Evolutionary conservation across 2,888 invertebrate species (phyloP), one percentile per base, ranked within the genome.

Genomic region (Dyspetes luteomarginatus): DNA sequence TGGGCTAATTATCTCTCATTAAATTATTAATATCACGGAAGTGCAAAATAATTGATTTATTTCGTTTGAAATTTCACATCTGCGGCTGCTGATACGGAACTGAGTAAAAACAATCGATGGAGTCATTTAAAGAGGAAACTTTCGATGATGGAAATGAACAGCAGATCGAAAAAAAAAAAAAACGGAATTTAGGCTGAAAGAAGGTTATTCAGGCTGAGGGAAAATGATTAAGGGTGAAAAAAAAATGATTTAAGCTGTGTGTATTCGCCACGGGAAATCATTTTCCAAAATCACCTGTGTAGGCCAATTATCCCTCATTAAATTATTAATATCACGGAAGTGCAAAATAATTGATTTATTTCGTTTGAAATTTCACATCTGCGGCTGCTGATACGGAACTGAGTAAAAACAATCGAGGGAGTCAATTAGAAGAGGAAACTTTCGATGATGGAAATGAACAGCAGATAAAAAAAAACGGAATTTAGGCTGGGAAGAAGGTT

Each of bases 261-360:
- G n/a, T n/a, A n/a, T n/a, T n/a, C n/a, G n/a, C n/a, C n/a, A n/a
- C n/a, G n/a, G n/a, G n/a, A n/a, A n/a, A n/a, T n/a, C n/a, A n/a
- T n/a, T n/a, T n/a, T n/a, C n/a, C n/a, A n/a, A n/a, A n/a, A n/a
- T n/a, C 5, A 45, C 45, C 36, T 7, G 48, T 45, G 41, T n/a
- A n/a, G n/a, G 22, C 22, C 60, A 48, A 58, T 69, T 79, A 71
- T 60, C 60, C 55, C 60, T 65, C 43, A 58, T 65, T 36, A 22
- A 30, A 45, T 50, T 19, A 60, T 65, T 41, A 67, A 72, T 72
- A 76, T 19, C 58, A 36, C 71, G 71, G 72, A 76, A 67, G 52
- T 36, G 26, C 4, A 7, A 15, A 17, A 3, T 9, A 36, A 65
- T 74, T 74, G 60, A 75, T 75, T 68, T 43, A 52, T 62, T 48